Conservation (phyloP, 2,797 vertebrate species). For the Dendrocincla tyrannina region DNA sequence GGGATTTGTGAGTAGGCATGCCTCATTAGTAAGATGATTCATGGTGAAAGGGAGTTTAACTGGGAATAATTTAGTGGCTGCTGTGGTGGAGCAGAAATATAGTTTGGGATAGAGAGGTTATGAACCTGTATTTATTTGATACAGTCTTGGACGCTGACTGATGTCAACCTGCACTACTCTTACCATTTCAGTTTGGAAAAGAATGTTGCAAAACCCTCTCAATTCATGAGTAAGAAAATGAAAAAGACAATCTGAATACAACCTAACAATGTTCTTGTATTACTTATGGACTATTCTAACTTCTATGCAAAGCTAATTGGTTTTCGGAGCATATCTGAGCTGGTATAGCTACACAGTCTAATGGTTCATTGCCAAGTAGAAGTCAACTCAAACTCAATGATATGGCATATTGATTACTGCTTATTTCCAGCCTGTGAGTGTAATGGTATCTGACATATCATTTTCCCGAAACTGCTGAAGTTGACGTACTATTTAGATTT, state of each 20-base stretch:
- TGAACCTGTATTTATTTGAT: slow-evolving; percentile 13
- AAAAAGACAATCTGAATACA: background rate
- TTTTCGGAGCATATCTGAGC: background rate
- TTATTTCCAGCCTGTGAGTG: slow-evolving; percentile 38
- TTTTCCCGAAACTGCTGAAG: slow-evolving; percentile 47
- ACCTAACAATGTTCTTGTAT: background rate
- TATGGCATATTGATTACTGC: slow-evolving; percentile 33
- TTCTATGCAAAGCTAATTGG: background rate
- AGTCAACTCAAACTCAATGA: slow-evolving; percentile 30
- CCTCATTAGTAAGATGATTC: slow-evolving; percentile 61
- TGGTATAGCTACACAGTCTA: background rate
- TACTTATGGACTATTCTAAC: background rate
- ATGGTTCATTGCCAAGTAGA: background rate
- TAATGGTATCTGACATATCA: slow-evolving; percentile 51
- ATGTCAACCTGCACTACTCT: background rate
- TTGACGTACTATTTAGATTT: slow-evolving; percentile 7
- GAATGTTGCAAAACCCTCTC: background rate
- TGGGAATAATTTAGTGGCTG: slow-evolving; percentile 55
- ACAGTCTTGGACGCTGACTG: background rate
- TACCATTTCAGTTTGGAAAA: background rate
- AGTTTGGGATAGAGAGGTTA: background rate
- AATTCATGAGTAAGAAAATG: background rate
- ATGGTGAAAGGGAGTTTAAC: slow-evolving; percentile 49
- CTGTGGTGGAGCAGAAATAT: slow-evolving; percentile 11
- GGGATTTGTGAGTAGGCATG: slow-evolving; percentile 33